Evolutionary conservation across 2,113 vertebrate species (phyloP).

Genomic region (Promerops cafer): DNA sequence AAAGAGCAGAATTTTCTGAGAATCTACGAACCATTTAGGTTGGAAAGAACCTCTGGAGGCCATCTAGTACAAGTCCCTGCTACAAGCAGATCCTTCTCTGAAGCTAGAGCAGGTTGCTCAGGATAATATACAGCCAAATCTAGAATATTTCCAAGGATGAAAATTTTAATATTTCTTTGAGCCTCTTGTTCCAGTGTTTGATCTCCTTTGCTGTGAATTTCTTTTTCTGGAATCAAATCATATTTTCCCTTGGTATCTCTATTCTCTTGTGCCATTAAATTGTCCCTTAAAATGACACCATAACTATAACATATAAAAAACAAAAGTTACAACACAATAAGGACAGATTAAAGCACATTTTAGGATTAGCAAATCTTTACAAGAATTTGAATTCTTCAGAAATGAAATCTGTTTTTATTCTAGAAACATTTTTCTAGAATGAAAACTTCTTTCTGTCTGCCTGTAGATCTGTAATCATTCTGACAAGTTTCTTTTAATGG

Average conservation of each 20-base stretch:
- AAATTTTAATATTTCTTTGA: slow-evolving; percentile 28
- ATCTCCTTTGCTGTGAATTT: neutral
- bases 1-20: slow-evolving; percentile 11
- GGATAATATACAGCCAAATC: neutral
- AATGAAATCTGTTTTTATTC: no score
- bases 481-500: neutral
- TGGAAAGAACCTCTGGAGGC: neutral
- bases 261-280: neutral
- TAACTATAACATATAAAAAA: neutral
- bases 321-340: neutral
- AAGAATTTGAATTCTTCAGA: neutral
- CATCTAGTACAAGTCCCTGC: neutral
- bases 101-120: slow-evolving; percentile 16
- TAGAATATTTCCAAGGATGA: neutral
- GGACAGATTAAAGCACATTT: neutral
- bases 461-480: neutral
- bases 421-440: neutral
- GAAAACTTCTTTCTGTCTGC: neutral
- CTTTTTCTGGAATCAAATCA: neutral
- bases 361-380: neutral
- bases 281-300: neutral
- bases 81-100: neutral
- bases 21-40: neutral
- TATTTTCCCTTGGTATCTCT: neutral
- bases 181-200: neutral